Evolutionary conservation across 2,797 vertebrate species (phyloP), one percentile per base, ranked within the genome.

Genomic region (Alectoris magna): DNA sequence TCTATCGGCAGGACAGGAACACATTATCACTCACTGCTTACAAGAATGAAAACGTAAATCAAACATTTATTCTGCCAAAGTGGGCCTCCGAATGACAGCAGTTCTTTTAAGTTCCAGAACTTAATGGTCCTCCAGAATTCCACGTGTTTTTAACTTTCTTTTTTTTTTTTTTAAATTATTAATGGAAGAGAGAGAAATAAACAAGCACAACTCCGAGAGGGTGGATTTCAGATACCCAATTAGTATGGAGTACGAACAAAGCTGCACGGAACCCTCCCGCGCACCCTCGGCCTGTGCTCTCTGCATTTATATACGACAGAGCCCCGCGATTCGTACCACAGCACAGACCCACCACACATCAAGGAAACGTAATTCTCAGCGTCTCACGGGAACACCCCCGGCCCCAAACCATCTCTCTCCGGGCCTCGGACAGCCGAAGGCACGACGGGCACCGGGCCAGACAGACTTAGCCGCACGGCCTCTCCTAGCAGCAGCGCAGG

Each of bases 71-170:
- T 67, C 24, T 16, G 27, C 18, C 51, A 41, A 26, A 64, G 27
- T 0, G 31, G 5, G 24, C 6, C 9, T 48, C 34, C 27, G 26
- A 68, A 9, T 0, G 21, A 7, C 3, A 44, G 6, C 51, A 7
- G 49, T 55, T 89, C 60, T 56, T 23, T 19, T 1, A 43, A 55
- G 17, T 41, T 55, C 36, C 24, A 1, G 6, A 17, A 14, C 19
- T 49, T 18, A 62, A n/a, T 5, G 34, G 27, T 39, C 10, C 27
- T 58, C 12, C 49, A 23, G 11, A 36, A 38, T 3, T 1, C 6
- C 10, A 12, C 1, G 13, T 10, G 4, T 1, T 71, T 59, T 21
- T 3, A 44, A n/a, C 4, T n/a, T 5, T 14, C 74, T 51, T 6
- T 75, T 48, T 51, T 82, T 48, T 6, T 78, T 51, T 27, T 18